Evolutionary conservation across 2,888 invertebrate genomes (phyloP).

Genomic region (Synanthedon tipuliformis): DNA sequence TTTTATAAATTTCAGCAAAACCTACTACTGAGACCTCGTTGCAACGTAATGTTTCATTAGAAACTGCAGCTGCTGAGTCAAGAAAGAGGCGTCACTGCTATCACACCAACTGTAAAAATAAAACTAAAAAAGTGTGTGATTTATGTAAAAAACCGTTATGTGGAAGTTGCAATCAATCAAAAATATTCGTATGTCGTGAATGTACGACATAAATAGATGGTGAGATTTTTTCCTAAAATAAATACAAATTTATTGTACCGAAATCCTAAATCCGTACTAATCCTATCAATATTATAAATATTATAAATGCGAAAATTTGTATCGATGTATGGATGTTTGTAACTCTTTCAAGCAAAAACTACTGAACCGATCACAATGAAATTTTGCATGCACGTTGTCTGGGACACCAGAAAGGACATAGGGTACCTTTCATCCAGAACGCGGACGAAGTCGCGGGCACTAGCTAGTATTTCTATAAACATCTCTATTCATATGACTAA

Average conservation of each 20-base stretch:
- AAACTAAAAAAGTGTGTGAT: background rate
- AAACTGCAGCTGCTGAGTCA: background rate
- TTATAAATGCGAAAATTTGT: too few species aligned
- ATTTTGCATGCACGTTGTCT: too few species aligned
- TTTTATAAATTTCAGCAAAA: background rate
- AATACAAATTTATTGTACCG: background rate
- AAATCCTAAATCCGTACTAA: too few species aligned
- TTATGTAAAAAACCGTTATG: background rate
- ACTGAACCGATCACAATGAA: too few species aligned
- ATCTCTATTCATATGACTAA: background rate
- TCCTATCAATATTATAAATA: too few species aligned
- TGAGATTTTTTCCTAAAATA: background rate
- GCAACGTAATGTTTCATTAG: background rate
- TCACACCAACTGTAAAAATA: background rate
- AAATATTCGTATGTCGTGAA: background rate
- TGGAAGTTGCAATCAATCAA: constrained; percentile 1
- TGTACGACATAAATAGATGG: background rate
- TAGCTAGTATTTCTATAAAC: background rate
- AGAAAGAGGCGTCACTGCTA: background rate
- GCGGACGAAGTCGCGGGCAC: too few species aligned
- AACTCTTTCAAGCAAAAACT: too few species aligned
- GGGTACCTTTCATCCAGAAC: too few species aligned
- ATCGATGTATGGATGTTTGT: too few species aligned
- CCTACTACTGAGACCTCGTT: background rate
- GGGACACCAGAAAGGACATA: too few species aligned